phyloP scores from a whole-genome alignment of 2,797 vertebrate genomes.

The Ptychobarbus kaznakovi region DNA sequence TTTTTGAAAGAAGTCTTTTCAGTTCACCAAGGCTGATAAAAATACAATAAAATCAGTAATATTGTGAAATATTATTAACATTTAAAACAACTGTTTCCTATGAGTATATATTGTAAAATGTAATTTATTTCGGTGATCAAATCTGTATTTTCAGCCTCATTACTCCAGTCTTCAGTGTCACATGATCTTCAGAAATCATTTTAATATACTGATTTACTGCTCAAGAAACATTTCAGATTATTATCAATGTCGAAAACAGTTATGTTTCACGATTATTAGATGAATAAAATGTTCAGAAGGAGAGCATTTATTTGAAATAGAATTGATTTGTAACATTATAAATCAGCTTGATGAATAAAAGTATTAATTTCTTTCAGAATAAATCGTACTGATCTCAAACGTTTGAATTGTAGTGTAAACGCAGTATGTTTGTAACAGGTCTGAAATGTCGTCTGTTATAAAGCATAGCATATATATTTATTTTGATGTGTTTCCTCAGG shows the following conservation, averaged over 20 bases:
- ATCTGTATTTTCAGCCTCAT: neutral
- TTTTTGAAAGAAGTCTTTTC: neutral
- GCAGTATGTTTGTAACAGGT: neutral
- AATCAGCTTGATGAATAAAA: neutral
- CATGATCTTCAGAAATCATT: neutral
- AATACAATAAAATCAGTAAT: neutral
- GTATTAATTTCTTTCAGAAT: neutral
- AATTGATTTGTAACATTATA: neutral
- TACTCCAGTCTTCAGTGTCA: neutral
- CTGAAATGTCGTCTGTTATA: neutral
- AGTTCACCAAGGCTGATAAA: neutral
- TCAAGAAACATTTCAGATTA: too few relatives aligned
- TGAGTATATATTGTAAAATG: neutral
- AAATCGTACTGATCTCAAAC: neutral
- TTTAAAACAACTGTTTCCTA: neutral
- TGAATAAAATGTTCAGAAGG: neutral
- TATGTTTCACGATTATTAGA: neutral
- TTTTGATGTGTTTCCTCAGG: constrained; percentile 72
- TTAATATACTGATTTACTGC: neutral
- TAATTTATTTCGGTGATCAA: neutral
- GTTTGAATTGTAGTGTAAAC: neutral
- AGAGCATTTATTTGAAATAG: neutral
- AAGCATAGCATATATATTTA: neutral
- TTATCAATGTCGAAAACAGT: neutral
- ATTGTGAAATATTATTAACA: neutral